Percentiles rank a stretch among this genome's conserved stretches.
Conservation (phyloP, 2,113 vertebrate genomes). For the Pluvialis apricaria region DNA sequence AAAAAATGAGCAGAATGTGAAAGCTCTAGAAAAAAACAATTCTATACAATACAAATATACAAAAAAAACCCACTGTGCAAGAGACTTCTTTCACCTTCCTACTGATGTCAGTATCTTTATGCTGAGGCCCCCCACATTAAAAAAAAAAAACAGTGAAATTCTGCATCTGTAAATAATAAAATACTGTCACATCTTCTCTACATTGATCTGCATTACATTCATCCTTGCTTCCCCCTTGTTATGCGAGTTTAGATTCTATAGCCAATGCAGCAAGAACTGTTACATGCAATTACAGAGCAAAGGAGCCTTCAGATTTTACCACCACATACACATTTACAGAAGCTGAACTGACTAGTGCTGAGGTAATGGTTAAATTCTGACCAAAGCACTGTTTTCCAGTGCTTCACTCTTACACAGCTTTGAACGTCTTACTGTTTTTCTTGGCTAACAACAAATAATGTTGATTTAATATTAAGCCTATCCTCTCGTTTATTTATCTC, state of each 20-base stretch:
- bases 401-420: neutral
- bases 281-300: fast-evolving
- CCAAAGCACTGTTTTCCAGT: neutral
- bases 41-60: neutral
- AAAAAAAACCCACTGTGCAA: neutral
- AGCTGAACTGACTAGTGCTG: neutral
- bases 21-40: neutral
- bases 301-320: neutral
- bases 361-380: neutral
- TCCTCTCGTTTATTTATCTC: neutral
- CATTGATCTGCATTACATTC: neutral
- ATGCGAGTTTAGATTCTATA: fast-evolving
- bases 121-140: neutral
- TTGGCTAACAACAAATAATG: fast-evolving
- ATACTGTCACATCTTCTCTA: neutral
- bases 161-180: neutral
- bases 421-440: neutral
- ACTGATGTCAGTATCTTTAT: neutral
- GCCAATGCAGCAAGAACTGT: neutral
- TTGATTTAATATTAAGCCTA: neutral
- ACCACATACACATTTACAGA: neutral
- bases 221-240: neutral
- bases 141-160: neutral
- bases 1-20: neutral
- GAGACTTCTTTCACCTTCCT: neutral